Percentiles rank a stretch among this genome's conserved stretches.
Conservation (phyloP, 2,888 invertebrate species). For the Scelioninae gen. 1 region DNA sequence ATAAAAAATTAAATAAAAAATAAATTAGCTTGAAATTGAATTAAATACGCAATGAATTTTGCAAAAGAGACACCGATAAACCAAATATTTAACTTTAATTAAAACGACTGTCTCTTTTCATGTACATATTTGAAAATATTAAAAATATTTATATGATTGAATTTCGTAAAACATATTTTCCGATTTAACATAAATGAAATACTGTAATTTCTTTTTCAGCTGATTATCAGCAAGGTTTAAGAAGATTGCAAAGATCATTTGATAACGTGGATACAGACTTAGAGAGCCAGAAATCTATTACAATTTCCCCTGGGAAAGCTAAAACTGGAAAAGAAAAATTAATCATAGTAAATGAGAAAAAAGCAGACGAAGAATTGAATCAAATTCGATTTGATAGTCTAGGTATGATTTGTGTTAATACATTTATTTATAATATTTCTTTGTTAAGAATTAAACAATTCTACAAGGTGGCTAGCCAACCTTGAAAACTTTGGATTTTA, state of each 20-base stretch:
- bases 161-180: conserved; percentile 3
- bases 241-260: background rate
- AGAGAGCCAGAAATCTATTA: background rate
- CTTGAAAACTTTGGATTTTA: too few species aligned
- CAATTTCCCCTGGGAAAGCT: background rate
- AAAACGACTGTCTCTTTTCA: background rate
- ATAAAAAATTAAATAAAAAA: too few species aligned
- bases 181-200: background rate
- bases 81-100: background rate
- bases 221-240: conserved; percentile 3
- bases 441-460: background rate
- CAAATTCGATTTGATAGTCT: conserved; percentile 2
- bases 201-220: background rate
- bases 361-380: conserved; percentile 2
- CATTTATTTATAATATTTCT: background rate
- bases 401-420: conserved; percentile 1
- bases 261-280: conserved; percentile 1
- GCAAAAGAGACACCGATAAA: background rate
- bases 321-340: conserved; percentile 5
- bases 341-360: background rate
- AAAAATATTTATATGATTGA: background rate
- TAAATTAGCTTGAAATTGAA: too few species aligned
- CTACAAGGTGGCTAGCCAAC: too few species aligned
- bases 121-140: background rate
- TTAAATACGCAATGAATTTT: too few species aligned